Evolutionary conservation across 2,888 invertebrate species (phyloP), one percentile per base, ranked within the genome.

Genomic region (Iselma pallidipennis): DNA sequence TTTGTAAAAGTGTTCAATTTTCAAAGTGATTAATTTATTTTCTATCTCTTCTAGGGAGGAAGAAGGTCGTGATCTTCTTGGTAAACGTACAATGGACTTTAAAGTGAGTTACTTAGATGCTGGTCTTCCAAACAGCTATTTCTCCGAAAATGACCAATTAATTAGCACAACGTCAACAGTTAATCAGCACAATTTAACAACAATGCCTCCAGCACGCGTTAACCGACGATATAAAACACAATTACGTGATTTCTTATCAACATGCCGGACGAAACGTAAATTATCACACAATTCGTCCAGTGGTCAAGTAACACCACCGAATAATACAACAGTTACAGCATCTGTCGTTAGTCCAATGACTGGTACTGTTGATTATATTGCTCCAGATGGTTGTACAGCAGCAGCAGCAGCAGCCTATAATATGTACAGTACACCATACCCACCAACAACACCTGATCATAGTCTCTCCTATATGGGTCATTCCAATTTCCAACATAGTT

Each of bases 81-180:
- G 98, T 31, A 99, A 99, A 82, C 88, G 99, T 68, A 98, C 98
- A 5, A 97, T 97, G 94, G 98, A 98, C 83, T 98, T 98, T 83
- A 98, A 98, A 87, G 96, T 96, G 58, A 97, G 97, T 80, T 98
- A 98, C 83, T 86, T 98, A 75, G 96, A 96, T 80, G 95, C 95
- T 0, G 95, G 95, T 14, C 85, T 96, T 67, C 94, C 95, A 14
- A 95, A 94, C 76, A 89, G 91, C 58, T 95, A 95, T 83, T 94
- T 95, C 83, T 91, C 92, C 6, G 95, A 95, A 76, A 87, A 89
- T 49, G 94, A 95, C 77, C 92, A 91, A 79, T 82, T 94, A 16
- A 83, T 88, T 2, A 83, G 86, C 45, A 86, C 85, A 66, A 85
- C 84, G 55, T 84, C 85, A 29, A 81, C 85, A 28, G 79, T 85